Evolutionary conservation across 2,888 invertebrate genomes (phyloP).

Genomic region (Drosophila anceps): DNA sequence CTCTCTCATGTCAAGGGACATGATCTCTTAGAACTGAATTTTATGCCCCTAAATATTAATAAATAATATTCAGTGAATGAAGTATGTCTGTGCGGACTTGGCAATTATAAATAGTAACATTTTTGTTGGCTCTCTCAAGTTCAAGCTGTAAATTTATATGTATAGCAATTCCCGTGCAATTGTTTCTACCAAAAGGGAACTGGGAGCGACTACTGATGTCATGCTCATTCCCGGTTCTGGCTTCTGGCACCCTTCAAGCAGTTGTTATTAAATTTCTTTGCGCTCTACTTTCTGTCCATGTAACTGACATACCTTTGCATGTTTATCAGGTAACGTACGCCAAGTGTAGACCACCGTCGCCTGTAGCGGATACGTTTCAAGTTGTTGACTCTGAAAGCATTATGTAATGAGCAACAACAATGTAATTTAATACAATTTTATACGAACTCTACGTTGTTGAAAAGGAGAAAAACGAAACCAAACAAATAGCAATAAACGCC

Average conservation of each 20-base stretch:
- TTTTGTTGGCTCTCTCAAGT: background rate
- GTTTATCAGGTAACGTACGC: conserved; percentile 36
- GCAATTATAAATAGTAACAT: conserved; percentile 56
- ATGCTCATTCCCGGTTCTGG: conserved; percentile 19
- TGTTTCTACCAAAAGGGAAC: background rate
- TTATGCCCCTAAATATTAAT: background rate
- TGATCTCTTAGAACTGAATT: background rate
- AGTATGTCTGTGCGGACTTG: background rate
- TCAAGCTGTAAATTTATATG: conserved; percentile 24
- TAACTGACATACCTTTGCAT: conserved; percentile 28
- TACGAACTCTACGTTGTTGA: conserved; percentile 51
- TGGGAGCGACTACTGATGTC: conserved; percentile 48
- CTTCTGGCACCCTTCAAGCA: conserved; percentile 12
- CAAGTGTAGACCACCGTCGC: conserved; percentile 17
- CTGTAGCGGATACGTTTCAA: conserved; percentile 42
- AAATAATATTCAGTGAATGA: background rate
- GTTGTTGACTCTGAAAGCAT: conserved; percentile 74
- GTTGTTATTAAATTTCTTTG: conserved; percentile 6
- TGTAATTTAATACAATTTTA: conserved; percentile 81
- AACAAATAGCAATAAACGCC: conserved; percentile 26
- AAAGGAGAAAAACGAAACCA: conserved; percentile 41
- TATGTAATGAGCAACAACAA: conserved; percentile 77
- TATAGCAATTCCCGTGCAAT: background rate
- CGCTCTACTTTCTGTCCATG: conserved; percentile 23
- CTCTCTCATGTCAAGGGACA: background rate